Evolutionary conservation across 2,113 vertebrate genomes (phyloP), one percentile per base, ranked within the genome.

Genomic region (Clinocottus analis): DNA sequence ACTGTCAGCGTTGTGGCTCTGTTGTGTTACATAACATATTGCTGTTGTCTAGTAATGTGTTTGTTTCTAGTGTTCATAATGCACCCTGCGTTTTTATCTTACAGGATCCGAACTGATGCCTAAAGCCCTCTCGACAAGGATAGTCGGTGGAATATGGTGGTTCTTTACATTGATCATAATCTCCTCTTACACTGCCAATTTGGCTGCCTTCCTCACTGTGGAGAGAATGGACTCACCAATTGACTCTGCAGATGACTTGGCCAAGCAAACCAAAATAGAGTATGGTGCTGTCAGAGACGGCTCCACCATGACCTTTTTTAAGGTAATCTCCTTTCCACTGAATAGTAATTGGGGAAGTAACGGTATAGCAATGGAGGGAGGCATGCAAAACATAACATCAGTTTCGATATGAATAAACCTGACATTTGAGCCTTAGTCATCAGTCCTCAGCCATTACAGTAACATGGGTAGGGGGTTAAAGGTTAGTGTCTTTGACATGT

Each of bases 141-240:
- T 99, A 93, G 97, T 99, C 62, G 98, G 97, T 89, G 98, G 97
- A 77, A 99, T 99, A 92, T 99, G 98, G 98, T 99, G 98, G 98
- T 99, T 99, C 94, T 99, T 99, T 90, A 99, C 98, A 31, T 87
- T 99, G 89, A 98, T 99, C 93, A 98, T 99, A 90, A 98, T 99
- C 90, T 99, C 98, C 75, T 99, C 98, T 59, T 99, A 99, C 75
- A 99, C 98, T 63, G 98, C 98, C 87, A 99, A 99, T 94, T 85
- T 99, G 93, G 98, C 98, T 58, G 98, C 98, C 91, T 99, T 99
- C 91, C 94, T 99, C 85, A 99, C 98, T 0, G 98, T 99, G 87
- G 98, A 99, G 92, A 95, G 98, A 83, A 99, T 99, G 98, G 98
- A 99, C 83, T 98, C 98, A 0, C 98, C 98, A 11, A 99, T 99